Percentiles rank a stretch among this genome's conserved stretches.
These are phyloP conservation scores for Apteryx mantelli DNA, from an alignment of 2,113 vertebrate genomes.

Conservation along the genomic window DNA sequence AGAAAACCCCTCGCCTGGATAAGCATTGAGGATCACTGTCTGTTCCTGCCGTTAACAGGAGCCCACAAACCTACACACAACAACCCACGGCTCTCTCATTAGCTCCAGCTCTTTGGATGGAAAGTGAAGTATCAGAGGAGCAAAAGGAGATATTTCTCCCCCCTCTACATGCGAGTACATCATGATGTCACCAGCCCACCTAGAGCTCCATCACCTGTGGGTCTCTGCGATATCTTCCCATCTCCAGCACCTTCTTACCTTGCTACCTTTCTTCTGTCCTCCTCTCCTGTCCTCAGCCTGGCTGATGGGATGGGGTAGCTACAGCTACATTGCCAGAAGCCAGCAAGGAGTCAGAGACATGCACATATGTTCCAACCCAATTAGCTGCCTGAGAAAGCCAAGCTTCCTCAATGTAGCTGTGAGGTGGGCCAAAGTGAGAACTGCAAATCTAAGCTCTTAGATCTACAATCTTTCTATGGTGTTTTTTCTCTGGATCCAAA, in stretches of 20 bases:
- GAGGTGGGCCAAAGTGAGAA: not conserved
- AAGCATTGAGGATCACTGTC: not conserved
- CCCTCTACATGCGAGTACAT: fast-evolving
- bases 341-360: not conserved
- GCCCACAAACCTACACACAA: not conserved
- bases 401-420: fast-evolving
- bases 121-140: not conserved
- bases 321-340: not conserved
- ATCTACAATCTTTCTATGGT: not conserved
- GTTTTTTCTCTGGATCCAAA: not conserved
- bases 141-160: not conserved
- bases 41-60: not conserved
- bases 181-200: not conserved
- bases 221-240: not conserved
- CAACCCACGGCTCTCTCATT: not conserved
- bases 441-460: not conserved
- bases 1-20: not conserved
- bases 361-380: not conserved
- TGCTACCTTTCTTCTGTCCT: not conserved
- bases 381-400: not conserved
- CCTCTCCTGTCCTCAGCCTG: no score
- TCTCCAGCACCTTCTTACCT: not conserved
- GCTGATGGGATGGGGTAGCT: not conserved
- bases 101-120: not conserved
- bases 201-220: not conserved